A percentile compares a stretch with the other conserved stretches of the same genome.
phyloP scores from a whole-genome alignment of 2,888 invertebrate species.

The Caenorhabditis angaria region DNA sequence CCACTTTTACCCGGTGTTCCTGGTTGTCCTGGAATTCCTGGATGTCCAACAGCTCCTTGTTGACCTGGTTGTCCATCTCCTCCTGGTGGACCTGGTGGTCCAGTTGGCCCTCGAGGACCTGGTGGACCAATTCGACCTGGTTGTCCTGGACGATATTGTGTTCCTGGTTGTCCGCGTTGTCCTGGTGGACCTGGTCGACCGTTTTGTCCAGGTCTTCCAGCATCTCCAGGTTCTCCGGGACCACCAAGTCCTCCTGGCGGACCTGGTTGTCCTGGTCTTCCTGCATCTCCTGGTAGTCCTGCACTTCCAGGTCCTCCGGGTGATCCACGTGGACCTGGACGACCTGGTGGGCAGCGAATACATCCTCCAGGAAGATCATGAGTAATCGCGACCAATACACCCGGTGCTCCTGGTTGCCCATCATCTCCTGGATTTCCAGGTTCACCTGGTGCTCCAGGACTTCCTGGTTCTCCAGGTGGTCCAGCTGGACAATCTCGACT shows the following conservation, averaged over 20 bases:
- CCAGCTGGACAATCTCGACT: conserved; percentile 58
- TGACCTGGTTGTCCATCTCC: conserved; percentile 46
- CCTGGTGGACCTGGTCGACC: conserved; percentile 53
- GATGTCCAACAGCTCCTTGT: conserved; percentile 45
- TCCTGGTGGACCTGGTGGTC: conserved; percentile 47
- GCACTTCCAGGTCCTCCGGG: conserved; percentile 35
- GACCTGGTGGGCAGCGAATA: conserved; percentile 50
- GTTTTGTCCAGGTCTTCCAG: conserved; percentile 38
- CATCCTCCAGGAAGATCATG: conserved; percentile 62
- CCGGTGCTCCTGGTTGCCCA: conserved; percentile 55
- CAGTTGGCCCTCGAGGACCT: conserved; percentile 56
- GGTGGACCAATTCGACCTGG: conserved; percentile 46
- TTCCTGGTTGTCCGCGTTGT: conserved; percentile 50
- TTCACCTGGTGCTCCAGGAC: conserved; percentile 47
- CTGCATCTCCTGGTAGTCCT: conserved; percentile 45
- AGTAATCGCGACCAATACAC: conserved; percentile 55
- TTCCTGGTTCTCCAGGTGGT: conserved; percentile 58
- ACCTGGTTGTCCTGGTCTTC: conserved; percentile 48
- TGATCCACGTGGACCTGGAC: conserved; percentile 34
- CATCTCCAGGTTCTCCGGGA: conserved; percentile 43
- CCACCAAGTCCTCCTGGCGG: conserved; percentile 42
- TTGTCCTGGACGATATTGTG: conserved; percentile 47
- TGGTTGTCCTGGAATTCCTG: conserved; percentile 50
- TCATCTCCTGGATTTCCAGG: conserved; percentile 53
- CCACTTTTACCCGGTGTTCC: conserved; percentile 54